Percentiles rank a stretch among this genome's conserved stretches.
These are phyloP conservation scores for Solenodon paradoxus DNA, from an alignment of 2,113 vertebrate species.

Conservation along the genomic window DNA sequence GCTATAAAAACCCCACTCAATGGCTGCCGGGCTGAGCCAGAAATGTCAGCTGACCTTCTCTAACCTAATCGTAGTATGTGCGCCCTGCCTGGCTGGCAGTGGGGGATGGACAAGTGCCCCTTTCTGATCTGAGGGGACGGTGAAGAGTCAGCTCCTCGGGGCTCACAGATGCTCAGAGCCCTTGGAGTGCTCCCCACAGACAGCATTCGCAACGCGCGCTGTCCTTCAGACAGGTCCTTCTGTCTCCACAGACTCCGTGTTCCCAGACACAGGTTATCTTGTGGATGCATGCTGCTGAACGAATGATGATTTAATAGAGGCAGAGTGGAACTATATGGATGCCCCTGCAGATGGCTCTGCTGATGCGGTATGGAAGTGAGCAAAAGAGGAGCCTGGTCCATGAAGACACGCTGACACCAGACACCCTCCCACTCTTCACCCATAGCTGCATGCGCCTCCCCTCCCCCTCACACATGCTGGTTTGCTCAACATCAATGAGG, in stretches of 20 bases:
- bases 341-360: neutral
- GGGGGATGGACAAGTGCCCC: neutral
- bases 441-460: no score
- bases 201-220: neutral
- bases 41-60: neutral
- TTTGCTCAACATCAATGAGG: neutral
- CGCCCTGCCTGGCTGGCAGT: neutral
- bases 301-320: neutral
- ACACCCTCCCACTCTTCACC: neutral
- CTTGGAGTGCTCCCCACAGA: neutral
- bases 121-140: neutral
- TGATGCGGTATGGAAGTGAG: neutral
- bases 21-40: neutral
- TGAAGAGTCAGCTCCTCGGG: neutral
- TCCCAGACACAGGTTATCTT: neutral
- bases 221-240: neutral
- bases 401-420: fast-evolving
- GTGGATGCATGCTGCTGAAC: neutral
- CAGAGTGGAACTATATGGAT: fast-evolving
- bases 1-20: neutral
- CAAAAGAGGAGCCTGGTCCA: fast-evolving
- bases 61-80: neutral
- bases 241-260: neutral
- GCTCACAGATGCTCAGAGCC: no score
- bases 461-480: neutral